Evolutionary conservation across 2,797 vertebrate species (phyloP), one percentile per base, ranked within the genome.

Genomic region (Bufotes viridis): DNA sequence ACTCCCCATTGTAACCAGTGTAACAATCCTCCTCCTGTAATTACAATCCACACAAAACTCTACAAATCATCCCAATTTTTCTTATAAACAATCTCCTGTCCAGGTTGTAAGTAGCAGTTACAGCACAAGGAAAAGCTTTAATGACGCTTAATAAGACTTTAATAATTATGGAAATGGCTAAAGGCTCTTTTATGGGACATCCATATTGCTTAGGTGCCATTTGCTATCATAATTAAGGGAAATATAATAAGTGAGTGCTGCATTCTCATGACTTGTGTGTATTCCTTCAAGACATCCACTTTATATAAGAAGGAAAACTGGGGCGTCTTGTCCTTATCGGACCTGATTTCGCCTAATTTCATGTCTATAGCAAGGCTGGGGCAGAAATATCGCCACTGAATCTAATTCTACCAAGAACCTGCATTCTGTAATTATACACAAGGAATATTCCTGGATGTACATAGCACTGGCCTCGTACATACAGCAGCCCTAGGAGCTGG

Each of bases 71-170:
- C 49, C 5, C 42, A 3, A 65, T 85, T 78, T 84, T 84, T 83
- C 42, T 29, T 42, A 84, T 84, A 84, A 84, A 84, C 67, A 76
- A 76, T 61, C 61, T 78, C 49, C 70, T 24, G 17, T 60, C 29
- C 34, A 6, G 55, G 70, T 49, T 22, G 3, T 85, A 85, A 78
- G 70, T 76, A 24, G 72, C 72, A 85, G 58, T 85, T 85, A 85
- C 72, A 13, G 83, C 67, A 72, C 83, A 53, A 76, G 82, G 69
- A 65, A 78, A 85, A 65, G 83, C 72, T 20, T 85, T 85, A 63
- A 85, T 85, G 83, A 63, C 26, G 72, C 72, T 78, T 76, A 85
- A 76, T 76, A 85, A 78, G 83, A 85, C 83, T 63, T 58, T 75
- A 63, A 78, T 85, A 85, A 85, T 78, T 76, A 85, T 78, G 72